phyloP scores from a whole-genome alignment of 1,140 invertebrate genomes.

The Ptiloglossa arizonensis region DNA sequence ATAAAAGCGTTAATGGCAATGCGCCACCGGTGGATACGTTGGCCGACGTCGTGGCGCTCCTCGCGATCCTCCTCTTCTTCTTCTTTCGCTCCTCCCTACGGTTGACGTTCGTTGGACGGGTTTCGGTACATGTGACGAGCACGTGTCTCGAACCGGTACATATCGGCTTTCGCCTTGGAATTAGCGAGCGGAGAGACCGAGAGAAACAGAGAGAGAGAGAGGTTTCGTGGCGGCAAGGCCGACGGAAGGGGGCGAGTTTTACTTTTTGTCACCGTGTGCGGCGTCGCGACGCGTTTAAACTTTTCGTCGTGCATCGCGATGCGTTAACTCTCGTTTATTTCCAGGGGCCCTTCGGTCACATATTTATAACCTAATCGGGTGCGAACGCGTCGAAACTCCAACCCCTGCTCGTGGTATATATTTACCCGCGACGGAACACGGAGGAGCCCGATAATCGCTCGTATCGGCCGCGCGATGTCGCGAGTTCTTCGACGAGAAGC shows the following conservation, averaged over 20 bases:
- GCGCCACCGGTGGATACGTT: slow-evolving; percentile 57
- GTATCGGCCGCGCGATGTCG: no score
- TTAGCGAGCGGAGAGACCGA: slow-evolving; percentile 48
- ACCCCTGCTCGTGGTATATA: neutral
- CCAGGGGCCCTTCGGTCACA: slow-evolving; percentile 27
- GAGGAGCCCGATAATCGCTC: neutral
- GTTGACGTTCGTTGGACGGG: slow-evolving; percentile 51
- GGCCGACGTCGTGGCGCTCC: slow-evolving; percentile 59
- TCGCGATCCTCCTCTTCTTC: slow-evolving; percentile 31
- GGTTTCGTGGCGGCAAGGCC: slow-evolving; percentile 36
- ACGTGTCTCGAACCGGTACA: slow-evolving; percentile 73
- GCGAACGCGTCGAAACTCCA: slow-evolving; percentile 41
- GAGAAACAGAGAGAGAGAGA: neutral
- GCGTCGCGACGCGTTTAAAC: slow-evolving; percentile 65
- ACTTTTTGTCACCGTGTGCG: slow-evolving; percentile 65
- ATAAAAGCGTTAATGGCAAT: slow-evolving; percentile 79
- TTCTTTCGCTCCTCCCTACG: neutral
- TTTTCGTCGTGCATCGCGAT: slow-evolving; percentile 60
- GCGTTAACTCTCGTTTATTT: slow-evolving; percentile 66
- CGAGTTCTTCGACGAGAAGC: no score
- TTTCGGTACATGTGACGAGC: slow-evolving; percentile 78
- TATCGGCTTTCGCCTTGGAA: slow-evolving; percentile 67
- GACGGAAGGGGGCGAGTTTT: slow-evolving; percentile 34
- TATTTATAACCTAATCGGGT: slow-evolving; percentile 64
- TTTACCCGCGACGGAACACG: slow-evolving; percentile 7